Evolutionary conservation across 2,797 vertebrate genomes (phyloP).

Genomic region (Echeneis naucrates): DNA sequence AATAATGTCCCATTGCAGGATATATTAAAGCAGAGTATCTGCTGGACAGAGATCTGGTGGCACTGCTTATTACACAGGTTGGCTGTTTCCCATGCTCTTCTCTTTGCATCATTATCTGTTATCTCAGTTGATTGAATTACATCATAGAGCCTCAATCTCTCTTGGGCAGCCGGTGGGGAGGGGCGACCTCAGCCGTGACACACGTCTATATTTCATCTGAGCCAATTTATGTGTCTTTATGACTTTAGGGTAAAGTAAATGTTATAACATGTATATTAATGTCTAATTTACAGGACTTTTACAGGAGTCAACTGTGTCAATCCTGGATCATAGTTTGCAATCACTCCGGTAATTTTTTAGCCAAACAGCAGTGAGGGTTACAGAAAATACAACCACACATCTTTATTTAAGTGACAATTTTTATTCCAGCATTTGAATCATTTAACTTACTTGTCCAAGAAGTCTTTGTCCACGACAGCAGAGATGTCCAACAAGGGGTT

Average conservation of each 20-base stretch:
- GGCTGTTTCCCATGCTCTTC: conserved; percentile 22
- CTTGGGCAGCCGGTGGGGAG: neutral
- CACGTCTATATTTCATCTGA: neutral
- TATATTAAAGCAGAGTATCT: conserved; percentile 9
- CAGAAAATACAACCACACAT: neutral
- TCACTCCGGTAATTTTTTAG: neutral
- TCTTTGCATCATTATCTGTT: conserved; percentile 22
- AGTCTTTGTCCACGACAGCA: conserved; percentile 97
- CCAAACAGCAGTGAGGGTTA: neutral
- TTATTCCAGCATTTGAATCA: neutral
- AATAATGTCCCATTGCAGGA: too few relatives aligned
- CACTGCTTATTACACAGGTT: neutral
- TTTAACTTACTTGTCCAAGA: conserved; percentile 95
- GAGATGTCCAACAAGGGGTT: conserved; percentile 97
- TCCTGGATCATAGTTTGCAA: neutral
- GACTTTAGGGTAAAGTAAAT: neutral
- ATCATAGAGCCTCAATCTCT: conserved; percentile 3
- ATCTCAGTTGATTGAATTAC: conserved; percentile 37
- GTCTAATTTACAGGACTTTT: neutral
- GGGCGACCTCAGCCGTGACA: conserved; percentile 1
- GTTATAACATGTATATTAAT: neutral
- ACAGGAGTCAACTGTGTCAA: neutral
- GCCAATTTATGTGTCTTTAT: neutral
- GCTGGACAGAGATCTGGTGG: conserved; percentile 2
- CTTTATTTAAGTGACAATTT: neutral